A percentile compares a stretch with the other conserved stretches of the same genome.
Conservation (phyloP, 1,140 invertebrate genomes). For the Pemphigus obesinymphae region DNA sequence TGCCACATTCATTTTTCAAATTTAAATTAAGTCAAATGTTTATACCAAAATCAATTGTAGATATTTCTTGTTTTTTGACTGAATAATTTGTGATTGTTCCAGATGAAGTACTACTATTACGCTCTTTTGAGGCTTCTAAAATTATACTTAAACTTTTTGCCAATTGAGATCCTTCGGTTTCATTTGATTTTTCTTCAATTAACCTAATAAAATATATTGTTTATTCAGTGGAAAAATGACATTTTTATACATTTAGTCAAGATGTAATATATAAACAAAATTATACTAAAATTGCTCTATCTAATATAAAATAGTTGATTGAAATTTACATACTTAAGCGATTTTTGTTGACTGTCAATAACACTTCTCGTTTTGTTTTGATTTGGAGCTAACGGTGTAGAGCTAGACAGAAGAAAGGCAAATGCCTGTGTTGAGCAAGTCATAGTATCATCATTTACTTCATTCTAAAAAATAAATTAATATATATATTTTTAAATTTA, state of each 20-base stretch:
- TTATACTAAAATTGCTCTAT: too few species aligned
- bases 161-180: background rate
- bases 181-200: background rate
- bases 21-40: background rate
- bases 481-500: too few species aligned
- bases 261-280: too few species aligned
- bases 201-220: background rate
- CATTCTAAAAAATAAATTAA: background rate
- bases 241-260: too few species aligned
- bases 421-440: constrained; percentile 41
- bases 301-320: too few species aligned
- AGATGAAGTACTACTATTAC: constrained; percentile 42
- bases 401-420: constrained; percentile 21
- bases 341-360: background rate
- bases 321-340: background rate
- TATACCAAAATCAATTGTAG: constrained; percentile 23
- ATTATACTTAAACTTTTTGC: constrained; percentile 44
- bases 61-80: background rate
- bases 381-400: constrained; percentile 3
- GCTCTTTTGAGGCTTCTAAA: constrained; percentile 45
- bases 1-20: too few species aligned
- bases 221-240: too few species aligned
- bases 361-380: background rate
- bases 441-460: constrained; percentile 23
- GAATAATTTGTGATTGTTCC: background rate